Evolutionary conservation across 2,888 invertebrate genomes (phyloP).

Genomic region (Mylabris sibirica): DNA sequence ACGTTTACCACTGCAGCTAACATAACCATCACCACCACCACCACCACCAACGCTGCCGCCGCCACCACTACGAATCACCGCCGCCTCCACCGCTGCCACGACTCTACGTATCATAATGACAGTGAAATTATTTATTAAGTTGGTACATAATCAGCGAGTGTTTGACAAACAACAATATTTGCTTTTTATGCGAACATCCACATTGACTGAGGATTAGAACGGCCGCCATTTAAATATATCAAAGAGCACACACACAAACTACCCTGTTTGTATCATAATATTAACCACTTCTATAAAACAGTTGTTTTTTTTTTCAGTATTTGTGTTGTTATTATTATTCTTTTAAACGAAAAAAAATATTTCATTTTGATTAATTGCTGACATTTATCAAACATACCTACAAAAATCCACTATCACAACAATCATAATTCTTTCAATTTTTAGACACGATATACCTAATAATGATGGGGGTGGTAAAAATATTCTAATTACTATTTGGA

Average conservation of each 20-base stretch:
- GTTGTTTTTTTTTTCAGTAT: neutral
- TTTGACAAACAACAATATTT: conserved; percentile 60
- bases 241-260: conserved; percentile 24
- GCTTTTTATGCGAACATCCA: conserved; percentile 50
- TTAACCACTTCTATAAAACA: neutral
- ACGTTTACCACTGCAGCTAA: neutral
- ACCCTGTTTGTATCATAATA: conserved; percentile 16
- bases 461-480: neutral
- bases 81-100: neutral
- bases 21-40: neutral
- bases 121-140: conserved; percentile 51
- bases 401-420: neutral
- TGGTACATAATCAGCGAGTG: conserved; percentile 53
- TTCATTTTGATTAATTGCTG: conserved; percentile 4
- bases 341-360: neutral
- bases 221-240: conserved; percentile 32
- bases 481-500: neutral
- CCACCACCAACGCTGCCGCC: neutral
- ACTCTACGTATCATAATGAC: conserved; percentile 34
- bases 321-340: neutral
- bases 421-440: neutral
- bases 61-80: neutral
- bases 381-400: neutral
- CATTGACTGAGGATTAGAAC: conserved; percentile 44
- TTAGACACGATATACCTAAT: too few species aligned